phyloP scores from a whole-genome alignment of 2,888 invertebrate species.

The Calephelis perditalis region DNA sequence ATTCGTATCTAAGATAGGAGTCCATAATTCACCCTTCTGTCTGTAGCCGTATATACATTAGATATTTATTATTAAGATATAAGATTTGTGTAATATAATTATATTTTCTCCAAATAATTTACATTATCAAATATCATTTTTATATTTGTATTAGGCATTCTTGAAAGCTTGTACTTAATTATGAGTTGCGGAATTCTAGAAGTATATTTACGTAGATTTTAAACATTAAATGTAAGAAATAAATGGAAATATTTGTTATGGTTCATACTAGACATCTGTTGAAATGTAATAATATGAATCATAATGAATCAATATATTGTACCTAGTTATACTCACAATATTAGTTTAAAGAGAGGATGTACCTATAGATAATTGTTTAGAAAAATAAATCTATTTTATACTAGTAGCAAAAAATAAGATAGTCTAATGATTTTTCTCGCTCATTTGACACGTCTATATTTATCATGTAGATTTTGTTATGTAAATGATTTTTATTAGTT shows the following conservation, averaged over 20 bases:
- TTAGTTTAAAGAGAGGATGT: constrained; percentile 35
- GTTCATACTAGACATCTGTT: background rate
- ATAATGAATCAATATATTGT: constrained; percentile 20
- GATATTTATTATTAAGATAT: background rate
- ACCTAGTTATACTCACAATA: constrained; percentile 47
- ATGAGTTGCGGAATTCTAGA: constrained; percentile 1
- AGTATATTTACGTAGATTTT: background rate
- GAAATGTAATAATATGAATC: background rate
- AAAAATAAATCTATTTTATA: constrained; percentile 72
- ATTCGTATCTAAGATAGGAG: background rate
- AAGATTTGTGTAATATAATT: constrained; percentile 1
- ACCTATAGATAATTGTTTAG: constrained; percentile 61
- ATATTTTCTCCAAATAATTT: constrained; percentile 2
- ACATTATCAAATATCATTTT: constrained; percentile 9
- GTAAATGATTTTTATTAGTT: constrained; percentile 1
- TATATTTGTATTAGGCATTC: constrained; percentile 10
- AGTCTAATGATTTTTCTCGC: constrained; percentile 30
- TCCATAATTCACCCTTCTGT: background rate
- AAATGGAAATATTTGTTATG: background rate
- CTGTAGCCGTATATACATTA: background rate
- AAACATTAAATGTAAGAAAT: background rate
- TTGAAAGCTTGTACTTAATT: background rate
- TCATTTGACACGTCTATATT: constrained; percentile 47
- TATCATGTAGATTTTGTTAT: background rate
- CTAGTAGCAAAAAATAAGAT: constrained; percentile 45